Evolutionary conservation across 2,797 vertebrate genomes (phyloP), one percentile per base, ranked within the genome.

Genomic region (Eupleurogrammus muticus): DNA sequence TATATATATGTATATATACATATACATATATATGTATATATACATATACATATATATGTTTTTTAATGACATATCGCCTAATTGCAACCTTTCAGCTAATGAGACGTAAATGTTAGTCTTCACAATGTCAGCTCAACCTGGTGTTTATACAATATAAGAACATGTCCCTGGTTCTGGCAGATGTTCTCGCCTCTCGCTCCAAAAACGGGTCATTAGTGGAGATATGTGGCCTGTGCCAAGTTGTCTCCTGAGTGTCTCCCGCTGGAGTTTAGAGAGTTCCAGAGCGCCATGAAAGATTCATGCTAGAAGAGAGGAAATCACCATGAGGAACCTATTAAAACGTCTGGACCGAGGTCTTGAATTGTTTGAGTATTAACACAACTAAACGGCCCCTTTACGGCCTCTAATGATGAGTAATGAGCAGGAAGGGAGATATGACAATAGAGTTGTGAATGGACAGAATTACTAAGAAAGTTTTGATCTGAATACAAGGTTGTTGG

Each of bases 261-360:
- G 61, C 71, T 53, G 70, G 63, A 69, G 66, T 48, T 53, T 59
- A 77, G 38, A 72, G 56, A 20, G 48, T 49, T 83, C 79, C 81
- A 88, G 82, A 66, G 65, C 40, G 19, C 50, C 86, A 87, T 89
- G 59, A 90, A 91, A 90, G 78, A 92, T 89, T 90, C 77, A 89
- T 75, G 51, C 46, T 66, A 71, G 49, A 71, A 79, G 68, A 74
- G 50, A 62, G 57, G 65, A 44, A 84, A 81, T 69, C 51, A 36
- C 82, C 82, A 79, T 59, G 51, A 70, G 75, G 79, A 88, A 76
- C 75, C 69, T 56, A 79, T 87, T 91, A 90, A 89, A 89, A 73
- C 63, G 63, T 77, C 77, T 83, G 54, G 40, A 69, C 71, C 57
- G n/a, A 0, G 69, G 67, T 74, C 42, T 58, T 70, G 63, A 83